Evolutionary conservation across 2,888 invertebrate species (phyloP), one percentile per base, ranked within the genome.

Genomic region (Invenusta paracnida): DNA sequence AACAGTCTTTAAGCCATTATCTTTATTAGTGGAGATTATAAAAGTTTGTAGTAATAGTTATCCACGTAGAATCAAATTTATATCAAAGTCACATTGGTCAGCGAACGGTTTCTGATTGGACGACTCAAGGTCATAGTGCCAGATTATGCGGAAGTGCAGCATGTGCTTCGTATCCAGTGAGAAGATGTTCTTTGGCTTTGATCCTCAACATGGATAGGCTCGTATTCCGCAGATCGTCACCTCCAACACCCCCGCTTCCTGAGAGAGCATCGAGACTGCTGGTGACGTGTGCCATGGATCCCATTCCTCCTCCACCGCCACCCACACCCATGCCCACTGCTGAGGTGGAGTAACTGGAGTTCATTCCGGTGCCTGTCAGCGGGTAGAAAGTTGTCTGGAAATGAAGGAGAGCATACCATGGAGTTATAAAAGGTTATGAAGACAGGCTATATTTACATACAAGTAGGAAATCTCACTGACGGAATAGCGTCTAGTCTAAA

Each of bases 161-260:
- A 23, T 73, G 73, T 2, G 29, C 82, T 13, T 82, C 82, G 23
- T 29, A 82, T 11, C 82, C 82, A 13, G 27, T 82, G 29, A 30
- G 30, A 2, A 82, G 27, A 87, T 91, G 91, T 89, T 91, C 90
- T 81, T 90, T 88, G 0, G 91, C 91, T 87, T 90, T 91, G 67
- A 90, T 88, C 86, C 91, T 85, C 23, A 91, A 87, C 1, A 90
- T 88, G 13, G 90, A 90, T 82, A 91, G 90, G 87, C 90, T 90
- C 17, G 90, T 89, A 82, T 89, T 89, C 79, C 90, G 88, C 48
- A 90, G 87, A 84, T 90, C 90, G 17, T 79, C 81, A 13, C 48
- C 25, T 5, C 73, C 73, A 27, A 17, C 13, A 87, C 86, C 0
- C 87, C 82, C 13, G 87, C 83, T 67, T 13, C 48, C 25, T 5